phyloP scores from a whole-genome alignment of 1,140 invertebrate genomes.

The Tetragonula clypearis region DNA sequence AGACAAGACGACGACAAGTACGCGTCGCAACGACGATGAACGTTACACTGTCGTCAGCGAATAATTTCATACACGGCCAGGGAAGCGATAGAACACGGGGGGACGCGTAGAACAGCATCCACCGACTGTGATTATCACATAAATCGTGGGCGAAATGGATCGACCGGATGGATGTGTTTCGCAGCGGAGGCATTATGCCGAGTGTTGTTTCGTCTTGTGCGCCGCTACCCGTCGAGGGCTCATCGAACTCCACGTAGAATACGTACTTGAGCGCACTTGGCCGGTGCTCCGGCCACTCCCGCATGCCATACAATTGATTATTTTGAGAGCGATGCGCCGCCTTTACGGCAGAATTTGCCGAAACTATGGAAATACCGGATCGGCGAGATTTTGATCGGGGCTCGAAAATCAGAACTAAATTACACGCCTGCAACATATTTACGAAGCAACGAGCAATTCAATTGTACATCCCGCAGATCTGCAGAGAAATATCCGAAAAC shows the following conservation, averaged over 20 bases:
- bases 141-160: slow-evolving; percentile 32
- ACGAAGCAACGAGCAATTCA: too few species aligned
- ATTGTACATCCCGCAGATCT: too few species aligned
- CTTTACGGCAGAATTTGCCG: background rate
- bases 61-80: slow-evolving; percentile 41
- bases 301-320: background rate
- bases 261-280: background rate
- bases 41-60: background rate
- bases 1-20: background rate
- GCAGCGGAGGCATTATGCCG: slow-evolving; percentile 17
- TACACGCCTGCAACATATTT: too few species aligned
- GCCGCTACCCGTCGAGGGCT: background rate
- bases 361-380: background rate
- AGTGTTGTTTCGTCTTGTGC: slow-evolving; percentile 40
- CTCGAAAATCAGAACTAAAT: too few species aligned
- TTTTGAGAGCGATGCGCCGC: too few species aligned
- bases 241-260: slow-evolving; percentile 4
- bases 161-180: background rate
- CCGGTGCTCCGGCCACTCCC: too few species aligned
- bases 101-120: slow-evolving; percentile 2
- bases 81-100: background rate
- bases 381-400: background rate
- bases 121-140: slow-evolving; percentile 35
- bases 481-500: too few species aligned
- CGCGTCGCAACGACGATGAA: background rate